Evolutionary conservation across 2,113 vertebrate species (phyloP), one percentile per base, ranked within the genome.

Genomic region (Rhadina sibilatrix): DNA sequence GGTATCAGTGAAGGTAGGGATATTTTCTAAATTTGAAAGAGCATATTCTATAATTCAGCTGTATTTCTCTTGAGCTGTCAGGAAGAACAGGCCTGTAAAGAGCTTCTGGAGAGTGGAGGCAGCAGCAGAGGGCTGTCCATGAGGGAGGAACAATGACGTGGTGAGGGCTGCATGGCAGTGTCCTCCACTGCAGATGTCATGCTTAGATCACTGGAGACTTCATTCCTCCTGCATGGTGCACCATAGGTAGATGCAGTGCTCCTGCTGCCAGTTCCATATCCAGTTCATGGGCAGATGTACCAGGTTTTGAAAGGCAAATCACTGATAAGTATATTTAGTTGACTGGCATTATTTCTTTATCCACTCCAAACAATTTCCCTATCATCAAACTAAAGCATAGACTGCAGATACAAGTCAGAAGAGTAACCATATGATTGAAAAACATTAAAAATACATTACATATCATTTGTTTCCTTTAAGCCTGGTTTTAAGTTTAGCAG

Each of bases 201-300:
- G 37, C 30, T 68, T 28, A 49, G 16, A 3, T 33, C 40, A 11
- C 18, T n/a, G 28, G 33, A 8, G 42, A 8, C n/a, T 54, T 76
- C 0, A 3, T 57, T 77, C 27, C 17, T 60, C 38, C n/a, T 2
- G 1, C 2, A 1, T 46, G 28, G 22, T 37, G 17, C 2, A 2
- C 23, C 0, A 0, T 53, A 30, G 11, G 8, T 47, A 33, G 76
- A 52, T 50, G 27, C 4, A 54, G 11, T 20, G 38, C 12, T n/a
- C 33, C 28, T 6, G 31, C 11, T 37, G 17, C 11, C 25, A 17
- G 12, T 52, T 30, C 54, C 31, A 30, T 46, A 54, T 5, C 9
- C 40, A 40, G 40, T 40, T 40, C 40, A 18, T n/a, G 22, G 31
- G 28, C 10, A 68, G 25, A 79, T 7, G 4, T 10, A 40, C 5